Percentiles rank a stretch among this genome's conserved stretches.
Conservation (phyloP, 2,113 vertebrate genomes). For the Montifringilla adamsi region DNA sequence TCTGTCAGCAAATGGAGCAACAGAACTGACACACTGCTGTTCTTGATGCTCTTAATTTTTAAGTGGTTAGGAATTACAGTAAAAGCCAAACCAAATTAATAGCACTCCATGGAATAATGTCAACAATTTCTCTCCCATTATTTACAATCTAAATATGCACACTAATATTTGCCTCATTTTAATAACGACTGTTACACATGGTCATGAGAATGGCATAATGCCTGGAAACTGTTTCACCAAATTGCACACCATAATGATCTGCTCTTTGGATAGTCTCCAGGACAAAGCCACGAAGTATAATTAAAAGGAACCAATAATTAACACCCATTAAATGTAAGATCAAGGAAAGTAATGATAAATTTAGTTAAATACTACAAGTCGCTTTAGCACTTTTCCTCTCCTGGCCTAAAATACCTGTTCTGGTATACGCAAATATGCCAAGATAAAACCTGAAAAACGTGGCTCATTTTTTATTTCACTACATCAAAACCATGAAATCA, state of each 20-base stretch:
- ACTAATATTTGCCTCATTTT: conserved; percentile 76
- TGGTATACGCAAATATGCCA: conserved; percentile 10
- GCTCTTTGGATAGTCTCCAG: conserved; percentile 76
- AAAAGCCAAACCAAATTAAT: conserved; percentile 50
- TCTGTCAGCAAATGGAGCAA: conserved; percentile 5
- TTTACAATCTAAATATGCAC: conserved; percentile 67
- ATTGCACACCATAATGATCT: conserved; percentile 75
- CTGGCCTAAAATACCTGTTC: conserved; percentile 24
- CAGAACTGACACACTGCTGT: conserved; percentile 4
- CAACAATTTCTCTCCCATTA: conserved; percentile 31
- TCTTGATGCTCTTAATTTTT: neutral
- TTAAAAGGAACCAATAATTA: conserved; percentile 83
- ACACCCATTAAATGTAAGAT: conserved; percentile 70
- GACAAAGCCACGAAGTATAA: conserved; percentile 77
- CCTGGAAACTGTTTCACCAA: conserved; percentile 78
- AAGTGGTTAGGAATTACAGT: conserved; percentile 12
- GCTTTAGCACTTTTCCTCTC: neutral
- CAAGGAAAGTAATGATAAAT: conserved; percentile 62
- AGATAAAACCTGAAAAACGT: neutral
- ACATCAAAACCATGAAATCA: conserved; percentile 5
- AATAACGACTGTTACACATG: conserved; percentile 69
- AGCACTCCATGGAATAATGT: conserved; percentile 24
- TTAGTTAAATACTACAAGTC: conserved; percentile 57
- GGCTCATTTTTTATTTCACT: neutral
- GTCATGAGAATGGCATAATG: conserved; percentile 69